Evolutionary conservation across 2,797 vertebrate species (phyloP), one percentile per base, ranked within the genome.

Genomic region (Silurus lanzhouensis): DNA sequence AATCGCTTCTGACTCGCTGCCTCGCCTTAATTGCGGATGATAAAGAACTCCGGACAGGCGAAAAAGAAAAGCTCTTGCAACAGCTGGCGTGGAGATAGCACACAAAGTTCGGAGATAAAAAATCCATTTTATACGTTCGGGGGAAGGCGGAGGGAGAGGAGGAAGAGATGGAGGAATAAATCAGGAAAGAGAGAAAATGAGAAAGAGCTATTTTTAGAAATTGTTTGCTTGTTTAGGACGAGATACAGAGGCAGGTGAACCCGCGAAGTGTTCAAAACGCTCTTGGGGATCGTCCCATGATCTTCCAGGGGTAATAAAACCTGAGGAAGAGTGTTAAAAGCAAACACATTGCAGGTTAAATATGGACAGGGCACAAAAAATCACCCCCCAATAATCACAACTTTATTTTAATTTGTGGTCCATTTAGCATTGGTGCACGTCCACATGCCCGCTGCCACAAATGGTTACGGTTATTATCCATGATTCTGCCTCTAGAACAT

Each of bases 1-100:
- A 87, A 87, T 80, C 52, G 82, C 75, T 76, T 70, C 84, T 58
- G 87, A 76, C 87, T 88, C 82, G 52, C 64, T 60, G 84, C 83
- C 77, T 82, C 20, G 14, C 46, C 76, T 71, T 88, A 88, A 88
- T 86, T 85, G 74, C 31, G 77, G 87, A 81, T 84, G 87, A 88
- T 81, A 85, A 86, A 88, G 82, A 82, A 71, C 84, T 70, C 60
- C 38, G 78, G 82, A 86, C 84, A 83, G 84, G 19, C 15, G 17
- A 38, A 79, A 64, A 67, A 64, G 60, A 68, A 63, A 63, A 63
- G 46, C 52, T 60, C 13, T 38, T 22, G 6, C 8, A 83, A 84
- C 84, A 86, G 63, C 82, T 88, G 87, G 25, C 17, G 82, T 84
- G 15, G 78, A 84, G 84, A 86, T 88, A 75, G 60, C 63, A 70